A percentile compares a stretch with the other conserved stretches of the same genome.
phyloP scores from a whole-genome alignment of 2,888 invertebrate genomes.

The Alcis repandata region DNA sequence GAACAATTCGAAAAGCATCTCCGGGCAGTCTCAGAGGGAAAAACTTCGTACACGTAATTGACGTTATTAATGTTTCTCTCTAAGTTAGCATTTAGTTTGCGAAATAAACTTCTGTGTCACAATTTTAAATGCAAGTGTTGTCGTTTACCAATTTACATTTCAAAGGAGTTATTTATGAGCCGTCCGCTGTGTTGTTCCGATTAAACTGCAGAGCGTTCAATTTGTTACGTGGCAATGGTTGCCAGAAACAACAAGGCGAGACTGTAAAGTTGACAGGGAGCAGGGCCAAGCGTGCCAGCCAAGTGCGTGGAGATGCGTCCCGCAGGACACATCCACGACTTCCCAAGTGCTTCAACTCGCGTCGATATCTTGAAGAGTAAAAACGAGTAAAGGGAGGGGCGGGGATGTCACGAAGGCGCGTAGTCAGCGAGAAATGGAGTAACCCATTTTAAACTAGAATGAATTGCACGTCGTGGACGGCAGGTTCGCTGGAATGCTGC shows the following conservation, averaged over 20 bases:
- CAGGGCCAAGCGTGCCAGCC: slow-evolving; percentile 35
- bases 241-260: slow-evolving; percentile 50
- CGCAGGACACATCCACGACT: slow-evolving; percentile 54
- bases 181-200: slow-evolving; percentile 31
- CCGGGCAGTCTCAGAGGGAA: slow-evolving; percentile 53
- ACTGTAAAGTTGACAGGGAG: slow-evolving; percentile 31
- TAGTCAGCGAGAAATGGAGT: slow-evolving; percentile 82
- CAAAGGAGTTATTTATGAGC: slow-evolving; percentile 37
- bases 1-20: slow-evolving; percentile 61
- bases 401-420: slow-evolving; percentile 76
- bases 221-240: slow-evolving; percentile 42
- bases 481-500: slow-evolving; percentile 83
- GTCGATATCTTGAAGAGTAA: slow-evolving; percentile 65
- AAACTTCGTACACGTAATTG: slow-evolving; percentile 64
- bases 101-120: slow-evolving; percentile 38
- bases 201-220: slow-evolving; percentile 41
- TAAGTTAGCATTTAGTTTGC: slow-evolving; percentile 42
- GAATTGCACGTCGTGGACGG: slow-evolving; percentile 83
- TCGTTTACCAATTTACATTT: slow-evolving; percentile 39
- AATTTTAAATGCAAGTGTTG: slow-evolving; percentile 36
- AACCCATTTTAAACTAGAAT: slow-evolving; percentile 84
- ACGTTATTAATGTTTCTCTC: slow-evolving; percentile 57
- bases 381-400: slow-evolving; percentile 67
- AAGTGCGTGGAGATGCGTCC: slow-evolving; percentile 53
- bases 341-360: slow-evolving; percentile 56